Percentiles rank a stretch among this genome's conserved stretches.
Conservation (phyloP, 2,797 vertebrate species). For the Esox masquinongy region DNA sequence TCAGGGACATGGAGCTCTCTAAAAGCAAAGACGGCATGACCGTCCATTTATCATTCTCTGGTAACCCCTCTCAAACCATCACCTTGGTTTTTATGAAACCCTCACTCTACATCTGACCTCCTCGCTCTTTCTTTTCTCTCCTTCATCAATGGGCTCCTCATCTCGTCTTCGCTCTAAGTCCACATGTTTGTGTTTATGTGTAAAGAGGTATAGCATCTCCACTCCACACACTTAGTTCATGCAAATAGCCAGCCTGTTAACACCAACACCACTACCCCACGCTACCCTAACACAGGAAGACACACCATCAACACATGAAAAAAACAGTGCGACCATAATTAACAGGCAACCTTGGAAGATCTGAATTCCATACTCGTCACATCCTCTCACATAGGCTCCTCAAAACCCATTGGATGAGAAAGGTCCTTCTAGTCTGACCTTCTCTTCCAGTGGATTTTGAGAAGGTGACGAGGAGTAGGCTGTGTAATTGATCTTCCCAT, state of each 20-base stretch:
- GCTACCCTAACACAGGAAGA: slow-evolving; percentile 56
- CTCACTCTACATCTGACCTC: not conserved
- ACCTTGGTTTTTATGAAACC: not conserved
- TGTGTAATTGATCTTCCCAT: no score
- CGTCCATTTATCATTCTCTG: not conserved
- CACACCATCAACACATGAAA: slow-evolving; percentile 63
- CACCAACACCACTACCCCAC: no score
- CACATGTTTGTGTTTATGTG: not conserved
- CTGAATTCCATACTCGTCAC: no score
- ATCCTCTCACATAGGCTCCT: no score
- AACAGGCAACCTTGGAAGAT: no score
- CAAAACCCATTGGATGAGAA: no score
- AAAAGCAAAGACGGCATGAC: not conserved
- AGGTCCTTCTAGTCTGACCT: no score
- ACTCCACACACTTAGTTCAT: slow-evolving; percentile 52
- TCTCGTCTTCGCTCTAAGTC: not conserved
- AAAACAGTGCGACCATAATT: slow-evolving; percentile 13
- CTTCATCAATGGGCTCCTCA: not conserved
- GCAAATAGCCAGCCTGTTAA: slow-evolving; percentile 3
- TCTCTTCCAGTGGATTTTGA: no score
- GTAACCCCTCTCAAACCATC: not conserved
- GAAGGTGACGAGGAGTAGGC: no score
- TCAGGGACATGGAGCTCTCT: not conserved
- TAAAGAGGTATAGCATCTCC: no score
- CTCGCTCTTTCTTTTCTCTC: slow-evolving; percentile 5